A percentile compares a stretch with the other conserved stretches of the same genome.
phyloP scores from a whole-genome alignment of 1,140 invertebrate species.

The Parapsyche elsis region DNA sequence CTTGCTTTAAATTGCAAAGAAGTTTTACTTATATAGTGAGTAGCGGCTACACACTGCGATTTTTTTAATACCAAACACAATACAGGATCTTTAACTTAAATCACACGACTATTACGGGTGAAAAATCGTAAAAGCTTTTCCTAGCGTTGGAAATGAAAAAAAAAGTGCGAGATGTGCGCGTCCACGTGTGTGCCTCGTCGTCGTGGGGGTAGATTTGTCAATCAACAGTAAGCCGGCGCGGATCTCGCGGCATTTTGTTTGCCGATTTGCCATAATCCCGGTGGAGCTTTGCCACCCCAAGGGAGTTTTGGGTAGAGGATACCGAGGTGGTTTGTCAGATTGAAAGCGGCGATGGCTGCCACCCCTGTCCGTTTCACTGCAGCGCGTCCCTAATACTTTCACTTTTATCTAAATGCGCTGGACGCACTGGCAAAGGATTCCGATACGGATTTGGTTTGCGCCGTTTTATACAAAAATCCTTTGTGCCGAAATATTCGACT shows the following conservation, averaged over 20 bases:
- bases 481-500: too few species aligned
- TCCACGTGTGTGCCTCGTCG: not conserved
- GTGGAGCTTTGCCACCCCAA: not conserved
- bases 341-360: conserved; percentile 28
- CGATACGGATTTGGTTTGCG: not conserved
- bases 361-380: conserved; percentile 23
- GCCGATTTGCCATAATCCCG: conserved; percentile 49
- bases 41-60: too few species aligned
- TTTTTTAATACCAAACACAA: too few species aligned
- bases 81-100: too few species aligned
- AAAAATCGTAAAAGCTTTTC: too few species aligned
- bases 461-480: too few species aligned
- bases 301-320: not conserved
- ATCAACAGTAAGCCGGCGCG: conserved; percentile 51
- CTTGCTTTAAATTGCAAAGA: too few species aligned
- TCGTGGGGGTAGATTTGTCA: conserved; percentile 52
- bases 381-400: conserved; percentile 21
- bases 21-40: too few species aligned
- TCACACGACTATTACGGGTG: too few species aligned
- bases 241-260: conserved; percentile 54
- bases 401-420: conserved; percentile 33
- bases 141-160: too few species aligned
- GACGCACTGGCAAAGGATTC: not conserved
- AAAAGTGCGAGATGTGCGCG: too few species aligned
- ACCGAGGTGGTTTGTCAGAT: conserved; percentile 32